These are phyloP conservation scores for Tupaia chinensis DNA, from an alignment of 2,113 vertebrate species.

Conservation along the genomic window DNA sequence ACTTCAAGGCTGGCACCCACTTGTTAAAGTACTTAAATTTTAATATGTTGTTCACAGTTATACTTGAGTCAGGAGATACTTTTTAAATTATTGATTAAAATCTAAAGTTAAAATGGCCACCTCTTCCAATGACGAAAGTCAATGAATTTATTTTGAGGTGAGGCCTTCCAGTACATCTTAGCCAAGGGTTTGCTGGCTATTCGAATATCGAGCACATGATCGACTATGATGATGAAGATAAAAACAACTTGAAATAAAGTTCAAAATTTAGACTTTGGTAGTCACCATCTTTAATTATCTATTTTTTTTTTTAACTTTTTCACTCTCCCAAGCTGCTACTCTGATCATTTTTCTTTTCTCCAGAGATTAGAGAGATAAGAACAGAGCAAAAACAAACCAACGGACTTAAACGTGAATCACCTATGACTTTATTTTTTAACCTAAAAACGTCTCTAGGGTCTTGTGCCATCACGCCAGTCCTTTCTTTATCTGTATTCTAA, in stretches of 20 bases:
- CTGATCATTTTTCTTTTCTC: slow-evolving; percentile 28
- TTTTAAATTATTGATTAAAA: slow-evolving; percentile 37
- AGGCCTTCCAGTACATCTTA: neutral
- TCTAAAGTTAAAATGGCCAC: neutral
- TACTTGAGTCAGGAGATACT: neutral
- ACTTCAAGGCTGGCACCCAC: neutral
- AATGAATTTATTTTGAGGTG: neutral
- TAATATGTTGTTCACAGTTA: neutral
- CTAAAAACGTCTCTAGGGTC: neutral
- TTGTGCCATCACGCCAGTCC: neutral
- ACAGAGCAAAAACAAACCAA: neutral
- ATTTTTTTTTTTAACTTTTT: neutral
- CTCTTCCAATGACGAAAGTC: neutral
- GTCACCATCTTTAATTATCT: neutral
- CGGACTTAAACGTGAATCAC: neutral
- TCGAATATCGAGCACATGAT: neutral
- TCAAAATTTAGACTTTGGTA: neutral
- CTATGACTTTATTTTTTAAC: neutral
- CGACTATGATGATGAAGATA: neutral
- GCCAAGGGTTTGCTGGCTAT: neutral
- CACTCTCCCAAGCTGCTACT: neutral
- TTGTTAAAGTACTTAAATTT: neutral
- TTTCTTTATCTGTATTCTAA: neutral
- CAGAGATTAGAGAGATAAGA: slow-evolving; percentile 26
- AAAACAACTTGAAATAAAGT: neutral